Percentiles rank a stretch among this genome's conserved stretches.
These are phyloP conservation scores for Zootoca vivipara DNA, from an alignment of 2,113 vertebrate species.

Conservation along the genomic window DNA sequence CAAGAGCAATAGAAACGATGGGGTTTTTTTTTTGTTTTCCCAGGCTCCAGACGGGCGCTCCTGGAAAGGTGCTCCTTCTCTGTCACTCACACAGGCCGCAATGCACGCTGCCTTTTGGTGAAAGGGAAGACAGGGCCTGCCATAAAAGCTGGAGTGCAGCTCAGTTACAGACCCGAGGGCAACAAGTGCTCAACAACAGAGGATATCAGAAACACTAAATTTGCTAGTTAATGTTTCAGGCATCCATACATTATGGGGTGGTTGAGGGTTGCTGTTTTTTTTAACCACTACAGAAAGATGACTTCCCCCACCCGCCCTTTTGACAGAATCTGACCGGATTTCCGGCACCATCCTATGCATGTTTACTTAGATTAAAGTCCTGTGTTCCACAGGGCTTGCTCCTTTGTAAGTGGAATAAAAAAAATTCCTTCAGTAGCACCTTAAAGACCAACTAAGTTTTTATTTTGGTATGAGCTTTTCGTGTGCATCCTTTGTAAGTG, in stretches of 20 bases:
- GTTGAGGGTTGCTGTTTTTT: not conserved
- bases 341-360: not conserved
- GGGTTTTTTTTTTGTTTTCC: constrained; percentile 79
- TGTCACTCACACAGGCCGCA: not conserved
- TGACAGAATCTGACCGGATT: not conserved
- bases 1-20: constrained; percentile 73
- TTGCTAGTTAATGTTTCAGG: constrained; percentile 58
- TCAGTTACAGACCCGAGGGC: constrained; percentile 85
- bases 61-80: constrained; percentile 24
- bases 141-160: constrained; percentile 76
- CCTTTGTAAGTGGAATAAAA: not conserved
- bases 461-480: too few species aligned
- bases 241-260: constrained; percentile 29
- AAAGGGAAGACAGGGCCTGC: constrained; percentile 55
- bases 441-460: too few species aligned
- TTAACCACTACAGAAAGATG: constrained; percentile 22
- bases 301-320: not conserved
- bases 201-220: constrained; percentile 72
- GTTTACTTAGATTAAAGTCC: not conserved
- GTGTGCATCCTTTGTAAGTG: not conserved
- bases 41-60: constrained; percentile 75
- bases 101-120: constrained; percentile 46
- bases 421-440: too few species aligned
- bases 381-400: not conserved
- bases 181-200: constrained; percentile 73